Base-by-base conservation (phyloP, 2,888 invertebrate genomes). In the Esperia sulphurella region DNA sequence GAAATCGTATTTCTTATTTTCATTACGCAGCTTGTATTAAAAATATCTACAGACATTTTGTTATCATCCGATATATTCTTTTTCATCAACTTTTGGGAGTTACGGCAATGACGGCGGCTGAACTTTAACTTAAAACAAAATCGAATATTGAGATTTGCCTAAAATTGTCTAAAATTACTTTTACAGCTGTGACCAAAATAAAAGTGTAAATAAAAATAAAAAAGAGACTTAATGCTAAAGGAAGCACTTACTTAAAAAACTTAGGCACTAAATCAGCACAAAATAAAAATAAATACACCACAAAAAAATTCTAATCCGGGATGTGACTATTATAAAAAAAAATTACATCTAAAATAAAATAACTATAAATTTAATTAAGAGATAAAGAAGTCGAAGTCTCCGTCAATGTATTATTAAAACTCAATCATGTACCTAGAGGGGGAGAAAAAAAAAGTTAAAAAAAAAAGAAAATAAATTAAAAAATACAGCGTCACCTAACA, bases 381-480 rank as follows among this genome's bases (percentile, higher is more conserved):
- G 48, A 51, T 50, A 52, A 58, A 52, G 59, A 21, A 21, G 55
- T 47, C 52, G 53, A 57, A 59, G 57, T 48, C 58, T 48, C 49
- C 55, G 54, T 49, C 45, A 42, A 55, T 50, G 51, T 51, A 48
- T 42, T 54, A 58, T 72, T 72, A 85, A 77, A 86, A 87, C 65
- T 87, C 86, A 70, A 88, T 75, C 89, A 87, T 86, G 88, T 85
- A 88, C 87, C 88, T 88, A 77, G 45, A 50, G 51, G 53, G 54
- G 49, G 47, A 43, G 43, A 45, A 45, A 49, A 39, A 29, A 43
- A 40, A 49, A 51, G 40, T 40, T 57, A 53, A 59, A 49, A 50
- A 35, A 47, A 49, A 45, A 52, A 51, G 46, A 52, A 35, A 28
- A 49, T 51, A 48, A 43, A 31, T 12, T 7, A 48, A 43, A n/a